Conservation (phyloP, 2,113 vertebrate genomes). For the human region GRCh38 chrX:19064501-19065000, state of each 20-base stretch:
- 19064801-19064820: not conserved
- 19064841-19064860: conserved; percentile 26
- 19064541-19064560: not conserved
- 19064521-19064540: not conserved
- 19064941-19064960: not conserved
- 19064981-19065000: too few relatives aligned
- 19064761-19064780: not conserved
- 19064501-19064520: not conserved
- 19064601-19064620: not conserved
- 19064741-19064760: not conserved
- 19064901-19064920: not conserved
- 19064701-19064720: not conserved
- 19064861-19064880: not conserved
- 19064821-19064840: not conserved
- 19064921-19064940: conserved; percentile 3
- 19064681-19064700: not conserved
- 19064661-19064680: not conserved
- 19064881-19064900: not conserved
- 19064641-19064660: not conserved
- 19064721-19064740: not conserved
- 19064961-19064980: not conserved
- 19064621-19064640: not conserved
- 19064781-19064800: not conserved
- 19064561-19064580: not conserved
- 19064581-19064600: not conserved